phyloP scores from a whole-genome alignment of 2,888 invertebrate species.

The Gymnoscelis rufifasciata region DNA sequence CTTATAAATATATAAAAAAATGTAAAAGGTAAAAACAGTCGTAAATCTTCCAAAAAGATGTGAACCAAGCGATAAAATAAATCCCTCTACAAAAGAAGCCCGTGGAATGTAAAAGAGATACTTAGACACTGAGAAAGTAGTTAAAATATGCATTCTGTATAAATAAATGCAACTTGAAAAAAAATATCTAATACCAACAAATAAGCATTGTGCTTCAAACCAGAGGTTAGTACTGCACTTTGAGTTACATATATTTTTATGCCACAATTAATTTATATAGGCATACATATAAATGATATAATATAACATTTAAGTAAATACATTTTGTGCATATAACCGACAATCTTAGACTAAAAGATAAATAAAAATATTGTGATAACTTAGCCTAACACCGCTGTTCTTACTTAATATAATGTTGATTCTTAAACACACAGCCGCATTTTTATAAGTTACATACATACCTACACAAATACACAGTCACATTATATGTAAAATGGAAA shows the following conservation, averaged over 20 bases:
- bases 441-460: conserved; percentile 16
- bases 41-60: background rate
- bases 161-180: conserved; percentile 3
- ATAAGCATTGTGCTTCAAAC: conserved; percentile 1
- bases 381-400: conserved; percentile 10
- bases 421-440: conserved; percentile 20
- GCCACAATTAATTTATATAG: background rate
- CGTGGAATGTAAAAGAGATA: conserved; percentile 19
- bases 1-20: background rate
- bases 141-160: background rate
- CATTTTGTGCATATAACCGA: conserved; percentile 6
- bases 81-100: conserved; percentile 9
- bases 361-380: conserved; percentile 6
- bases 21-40: conserved; percentile 9
- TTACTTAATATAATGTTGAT: conserved; percentile 11
- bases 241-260: background rate
- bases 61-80: background rate
- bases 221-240: background rate
- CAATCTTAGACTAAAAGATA: background rate
- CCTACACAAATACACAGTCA: conserved; percentile 8
- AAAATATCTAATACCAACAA: background rate
- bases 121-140: background rate
- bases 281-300: background rate
- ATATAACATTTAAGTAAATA: background rate
- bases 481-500: background rate